A percentile compares a stretch with the other conserved stretches of the same genome.
phyloP scores from a whole-genome alignment of 2,888 invertebrate genomes.

The Amblyjoppa proteus region DNA sequence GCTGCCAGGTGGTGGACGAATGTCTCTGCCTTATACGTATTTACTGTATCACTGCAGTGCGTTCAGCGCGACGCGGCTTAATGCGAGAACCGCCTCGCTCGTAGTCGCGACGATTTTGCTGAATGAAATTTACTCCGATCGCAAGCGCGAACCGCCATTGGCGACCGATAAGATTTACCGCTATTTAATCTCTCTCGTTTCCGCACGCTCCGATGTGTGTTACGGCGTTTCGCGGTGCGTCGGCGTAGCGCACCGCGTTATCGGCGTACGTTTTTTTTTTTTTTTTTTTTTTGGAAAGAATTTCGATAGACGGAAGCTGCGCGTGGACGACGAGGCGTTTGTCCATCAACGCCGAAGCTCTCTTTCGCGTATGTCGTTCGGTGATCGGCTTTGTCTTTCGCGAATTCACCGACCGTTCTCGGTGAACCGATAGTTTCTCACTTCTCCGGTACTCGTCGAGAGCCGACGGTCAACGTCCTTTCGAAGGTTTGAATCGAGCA shows the following conservation, averaged over 20 bases:
- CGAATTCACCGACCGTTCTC: conserved; percentile 21
- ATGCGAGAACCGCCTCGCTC: not conserved
- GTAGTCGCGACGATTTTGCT: conserved; percentile 38
- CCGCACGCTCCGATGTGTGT: conserved; percentile 15
- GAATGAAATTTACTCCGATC: conserved; percentile 50
- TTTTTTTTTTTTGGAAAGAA: conserved; percentile 14
- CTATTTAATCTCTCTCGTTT: conserved; percentile 35
- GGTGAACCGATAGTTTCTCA: conserved; percentile 47
- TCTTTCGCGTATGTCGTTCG: not conserved
- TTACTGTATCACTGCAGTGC: conserved; percentile 35
- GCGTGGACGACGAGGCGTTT: not conserved
- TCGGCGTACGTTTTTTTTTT: not conserved
- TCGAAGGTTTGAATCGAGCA: conserved; percentile 79
- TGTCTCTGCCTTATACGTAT: conserved; percentile 25
- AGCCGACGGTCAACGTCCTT: conserved; percentile 80
- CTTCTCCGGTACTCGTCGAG: conserved; percentile 44
- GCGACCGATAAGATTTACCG: conserved; percentile 56
- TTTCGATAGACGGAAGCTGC: conserved; percentile 2
- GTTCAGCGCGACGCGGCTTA: conserved; percentile 16
- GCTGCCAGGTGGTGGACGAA: conserved; percentile 61
- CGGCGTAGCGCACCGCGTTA: conserved; percentile 20
- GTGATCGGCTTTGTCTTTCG: conserved; percentile 20
- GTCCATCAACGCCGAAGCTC: not conserved
- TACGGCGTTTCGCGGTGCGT: conserved; percentile 16
- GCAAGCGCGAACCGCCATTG: conserved; percentile 1